Evolutionary conservation across 2,113 vertebrate genomes (phyloP), one percentile per base, ranked within the genome.

Genomic region (Cygnus buccinator): DNA sequence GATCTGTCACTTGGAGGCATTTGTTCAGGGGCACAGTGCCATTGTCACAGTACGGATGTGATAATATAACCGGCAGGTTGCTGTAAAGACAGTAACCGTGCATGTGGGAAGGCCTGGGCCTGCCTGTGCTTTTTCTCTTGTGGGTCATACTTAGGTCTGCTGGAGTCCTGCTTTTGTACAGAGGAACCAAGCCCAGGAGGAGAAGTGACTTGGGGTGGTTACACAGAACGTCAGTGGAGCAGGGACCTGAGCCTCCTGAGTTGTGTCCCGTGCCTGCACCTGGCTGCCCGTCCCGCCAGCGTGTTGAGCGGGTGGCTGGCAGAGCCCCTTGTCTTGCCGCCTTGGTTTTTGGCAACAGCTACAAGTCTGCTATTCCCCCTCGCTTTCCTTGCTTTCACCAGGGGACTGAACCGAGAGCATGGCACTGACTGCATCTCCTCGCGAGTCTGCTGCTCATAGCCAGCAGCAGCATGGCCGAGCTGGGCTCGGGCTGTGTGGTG

Each of bases 21-120:
- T 73, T 10, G 8, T 52, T 68, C 18, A 31, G 33, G 33, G 29
- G 33, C 59, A 26, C 5, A 13, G 41, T 6, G 6, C 41, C 33
- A 33, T 58, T 0, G 0, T 73, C 1, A 0, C n/a, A 33, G 31
- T 58, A 28, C 12, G 57, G 22, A 3, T 10, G 39, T 20, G 5
- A 11, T 10, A 3, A 22, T 48, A 20, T 48, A 20, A 48, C 20
- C 10, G 20, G 20, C 46, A 48, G 46, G 20, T 21, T 21, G 46
- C 46, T 48, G 46, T 22, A 9, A 48, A 48, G 46, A 19, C 5
- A 10, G 35, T 3, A 2, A 11, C 2, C 0, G 0, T 37, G 76
- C 9, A 3, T 9, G 37, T 9, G 3, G 15, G 28, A 37, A 54
- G 82, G 21, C 19, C 78, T 63, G 41, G 57, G 57, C 1, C 6